Evolutionary conservation across 2,113 vertebrate genomes (phyloP).

Genomic region (Todiramphus chloris): DNA sequence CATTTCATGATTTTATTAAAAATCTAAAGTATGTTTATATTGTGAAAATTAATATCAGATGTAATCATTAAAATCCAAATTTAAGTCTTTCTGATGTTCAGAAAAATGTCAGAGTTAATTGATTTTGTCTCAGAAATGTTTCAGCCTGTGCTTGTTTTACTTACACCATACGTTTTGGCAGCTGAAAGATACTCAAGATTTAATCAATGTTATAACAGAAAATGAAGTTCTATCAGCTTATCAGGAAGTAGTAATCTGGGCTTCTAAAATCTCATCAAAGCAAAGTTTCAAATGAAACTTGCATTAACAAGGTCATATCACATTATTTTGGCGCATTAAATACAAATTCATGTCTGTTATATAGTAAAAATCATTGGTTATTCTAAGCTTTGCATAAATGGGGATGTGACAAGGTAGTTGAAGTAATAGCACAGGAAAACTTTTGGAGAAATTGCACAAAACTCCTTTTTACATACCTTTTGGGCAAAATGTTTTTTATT

Average conservation of each 20-base stretch:
- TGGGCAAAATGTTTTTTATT: fast-evolving
- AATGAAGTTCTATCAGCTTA: background rate
- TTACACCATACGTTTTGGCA: constrained; percentile 29
- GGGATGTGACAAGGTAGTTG: background rate
- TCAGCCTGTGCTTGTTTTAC: constrained; percentile 59
- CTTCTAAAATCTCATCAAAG: background rate
- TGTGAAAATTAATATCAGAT: background rate
- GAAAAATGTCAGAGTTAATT: background rate
- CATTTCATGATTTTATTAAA: background rate
- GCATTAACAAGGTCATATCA: background rate
- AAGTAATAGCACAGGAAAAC: background rate
- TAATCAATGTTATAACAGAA: background rate
- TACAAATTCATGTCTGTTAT: background rate
- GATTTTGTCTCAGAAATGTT: constrained; percentile 25
- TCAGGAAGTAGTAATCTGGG: background rate
- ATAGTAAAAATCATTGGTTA: background rate
- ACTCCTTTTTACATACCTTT: background rate
- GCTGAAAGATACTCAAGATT: constrained; percentile 18
- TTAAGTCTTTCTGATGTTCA: constrained; percentile 3
- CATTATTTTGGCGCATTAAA: background rate
- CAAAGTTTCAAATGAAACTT: background rate
- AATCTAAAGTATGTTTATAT: background rate
- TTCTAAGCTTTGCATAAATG: background rate
- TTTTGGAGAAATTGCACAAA: background rate
- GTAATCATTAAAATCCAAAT: constrained; percentile 26